These are phyloP conservation scores for Muntiacus reevesi DNA, from an alignment of 2,113 vertebrate species.

Conservation along the genomic window DNA sequence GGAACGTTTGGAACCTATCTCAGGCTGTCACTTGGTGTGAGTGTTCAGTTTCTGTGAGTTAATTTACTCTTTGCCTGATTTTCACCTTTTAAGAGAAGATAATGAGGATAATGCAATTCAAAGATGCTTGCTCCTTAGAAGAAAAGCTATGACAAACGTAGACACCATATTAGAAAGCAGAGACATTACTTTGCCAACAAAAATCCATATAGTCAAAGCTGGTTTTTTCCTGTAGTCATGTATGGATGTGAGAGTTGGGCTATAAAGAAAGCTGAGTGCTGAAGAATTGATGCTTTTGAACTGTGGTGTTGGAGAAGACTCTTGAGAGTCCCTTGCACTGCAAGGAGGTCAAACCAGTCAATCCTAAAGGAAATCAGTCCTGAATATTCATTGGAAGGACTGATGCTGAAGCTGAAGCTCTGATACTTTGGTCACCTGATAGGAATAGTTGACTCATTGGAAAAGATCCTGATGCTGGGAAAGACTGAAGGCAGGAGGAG, in stretches of 20 bases:
- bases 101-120: not conserved
- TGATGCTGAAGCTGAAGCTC: not conserved
- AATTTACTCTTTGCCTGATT: not conserved
- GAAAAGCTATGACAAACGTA: not conserved
- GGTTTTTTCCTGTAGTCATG: not conserved
- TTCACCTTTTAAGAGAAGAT: not conserved
- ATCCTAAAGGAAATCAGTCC: not conserved
- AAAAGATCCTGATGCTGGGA: not conserved
- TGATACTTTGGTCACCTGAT: not conserved
- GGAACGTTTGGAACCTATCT: not conserved
- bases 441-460: not conserved
- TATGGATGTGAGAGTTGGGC: not conserved
- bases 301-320: not conserved
- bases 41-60: not conserved
- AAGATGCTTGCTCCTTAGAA: not conserved
- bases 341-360: not conserved
- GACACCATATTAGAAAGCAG: not conserved
- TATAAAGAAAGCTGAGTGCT: not conserved
- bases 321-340: not conserved
- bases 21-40: not conserved
- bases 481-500: not conserved
- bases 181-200: not conserved
- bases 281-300: not conserved
- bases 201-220: not conserved
- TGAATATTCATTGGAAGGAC: not conserved